Evolutionary conservation across 2,888 invertebrate genomes (phyloP), one percentile per base, ranked within the genome.

Genomic region (Pseudeuparius sepicola): DNA sequence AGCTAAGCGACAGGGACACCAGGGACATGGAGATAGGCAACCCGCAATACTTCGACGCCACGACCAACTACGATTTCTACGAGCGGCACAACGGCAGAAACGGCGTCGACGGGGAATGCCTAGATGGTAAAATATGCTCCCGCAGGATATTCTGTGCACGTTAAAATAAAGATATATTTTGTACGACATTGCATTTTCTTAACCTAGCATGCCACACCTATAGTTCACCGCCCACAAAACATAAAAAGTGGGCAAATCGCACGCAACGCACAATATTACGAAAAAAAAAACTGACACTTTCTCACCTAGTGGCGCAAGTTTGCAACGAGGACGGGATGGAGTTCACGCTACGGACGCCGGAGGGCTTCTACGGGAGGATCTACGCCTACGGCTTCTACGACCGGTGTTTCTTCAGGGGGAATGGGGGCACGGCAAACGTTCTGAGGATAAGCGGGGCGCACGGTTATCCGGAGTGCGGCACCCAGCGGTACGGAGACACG

Each of bases 321-420:
- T 90, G 90, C 60, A 88, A 84, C 52, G 88, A 89, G 64, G 89
- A 90, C 56, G 90, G 89, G 2, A 92, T 92, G 89, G 89, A 89
- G 57, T 90, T 92, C 55, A 88, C 87, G 0, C 66, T 92, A 32
- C 70, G 83, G 40, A 83, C 89, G 1, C 86, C 87, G 1, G 89
- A 89, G 68, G 85, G 84, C 6, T 92, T 90, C 60, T 75, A 82
- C 46, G 90, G 90, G 2, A 68, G 90, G 32, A 89, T 92, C 60
- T 92, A 90, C 60, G 86, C 89, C 0, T 87, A 90, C 52, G 89
- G 89, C 2, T 89, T 80, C 61, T 92, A 90, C 57, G 89, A 90
- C 55, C 65, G 73, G 67, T 92, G 90, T 55, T 90, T 88, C 70
- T 87, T 87, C 71, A 74, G 89, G 36, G 90, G 90, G 6, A 88